These are phyloP conservation scores for Aviceda subcristata DNA, from an alignment of 2,113 vertebrate genomes.

Conservation along the genomic window DNA sequence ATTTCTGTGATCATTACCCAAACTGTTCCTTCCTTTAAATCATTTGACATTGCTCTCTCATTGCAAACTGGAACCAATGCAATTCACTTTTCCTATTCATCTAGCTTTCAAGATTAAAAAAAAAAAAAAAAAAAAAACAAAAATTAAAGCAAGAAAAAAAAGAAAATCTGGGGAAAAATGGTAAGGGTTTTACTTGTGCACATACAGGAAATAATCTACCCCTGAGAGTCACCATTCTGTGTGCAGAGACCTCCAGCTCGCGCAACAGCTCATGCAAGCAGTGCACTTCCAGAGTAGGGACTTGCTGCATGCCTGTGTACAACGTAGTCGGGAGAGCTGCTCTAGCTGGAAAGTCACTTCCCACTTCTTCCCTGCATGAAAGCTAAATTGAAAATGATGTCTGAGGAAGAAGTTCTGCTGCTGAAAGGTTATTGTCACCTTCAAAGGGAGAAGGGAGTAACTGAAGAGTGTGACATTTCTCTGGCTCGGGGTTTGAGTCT, in stretches of 20 bases:
- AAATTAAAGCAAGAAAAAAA: background rate
- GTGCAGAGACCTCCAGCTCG: background rate
- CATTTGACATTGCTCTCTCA: constrained; percentile 20
- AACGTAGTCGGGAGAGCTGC: background rate
- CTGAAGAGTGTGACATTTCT: background rate
- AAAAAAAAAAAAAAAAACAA: accelerated
- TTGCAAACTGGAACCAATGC: constrained; percentile 21
- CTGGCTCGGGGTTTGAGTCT: background rate
- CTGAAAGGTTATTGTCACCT: background rate
- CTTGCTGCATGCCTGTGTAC: background rate
- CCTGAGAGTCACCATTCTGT: background rate
- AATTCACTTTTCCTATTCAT: background rate
- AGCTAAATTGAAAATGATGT: background rate
- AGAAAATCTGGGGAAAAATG: background rate
- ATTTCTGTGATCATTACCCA: constrained; percentile 37
- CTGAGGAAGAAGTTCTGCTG: background rate
- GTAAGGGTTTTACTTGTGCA: background rate
- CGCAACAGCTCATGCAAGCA: background rate
- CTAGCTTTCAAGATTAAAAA: background rate
- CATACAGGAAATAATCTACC: background rate
- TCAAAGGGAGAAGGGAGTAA: background rate
- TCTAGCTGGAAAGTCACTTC: background rate
- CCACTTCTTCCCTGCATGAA: background rate
- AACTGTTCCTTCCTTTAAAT: constrained; percentile 35
- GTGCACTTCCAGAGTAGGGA: background rate